Evolutionary conservation across 2,888 invertebrate genomes (phyloP), one percentile per base, ranked within the genome.

Genomic region (Cabera pusaria): DNA sequence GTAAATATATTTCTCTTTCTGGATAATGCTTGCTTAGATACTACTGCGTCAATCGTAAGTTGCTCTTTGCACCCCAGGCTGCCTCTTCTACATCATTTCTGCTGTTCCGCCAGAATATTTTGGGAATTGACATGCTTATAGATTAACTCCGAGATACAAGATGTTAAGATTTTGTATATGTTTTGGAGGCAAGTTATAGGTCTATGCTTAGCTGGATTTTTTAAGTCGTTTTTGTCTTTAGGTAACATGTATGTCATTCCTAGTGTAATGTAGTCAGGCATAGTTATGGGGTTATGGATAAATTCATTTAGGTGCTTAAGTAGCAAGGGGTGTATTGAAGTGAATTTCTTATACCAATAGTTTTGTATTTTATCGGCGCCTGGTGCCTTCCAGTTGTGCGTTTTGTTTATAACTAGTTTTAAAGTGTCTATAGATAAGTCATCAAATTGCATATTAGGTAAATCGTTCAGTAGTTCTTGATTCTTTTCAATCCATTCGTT

Each of bases 31-130:
- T n/a, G n/a, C n/a, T n/a, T n/a, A n/a, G n/a, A n/a, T n/a, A n/a
- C n/a, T n/a, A n/a, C n/a, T 1, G 39, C 26, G 6, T 49, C 44
- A 27, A 45, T 49, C 5, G 27, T 12, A 5, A 44, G 14, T 6
- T 42, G 38, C 17, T 46, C 38, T 22, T 46, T 46, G 23, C 43
- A 39, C 1, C 47, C 47, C 21, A 27, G 40, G 9, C 43, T 39
- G 6, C 24, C 23, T 11, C 27, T 36, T 1, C 26, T 7, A 10
- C 26, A 26, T 1, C 28, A 12, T 12, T 29, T 19, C 5, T 29
- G 11, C 20, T 29, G 8, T 12, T 27, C 27, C 0, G 26, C 7
- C 3, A 26, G 8, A 8, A 26, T 26, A 5, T 26, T 26, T 1
- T 26, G n/a, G 6, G 4, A 2, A n/a, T 3, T 18, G 0, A 10